These are phyloP conservation scores for Tenebrosternarchus preto DNA, from an alignment of 2,113 vertebrate species.

Conservation along the genomic window DNA sequence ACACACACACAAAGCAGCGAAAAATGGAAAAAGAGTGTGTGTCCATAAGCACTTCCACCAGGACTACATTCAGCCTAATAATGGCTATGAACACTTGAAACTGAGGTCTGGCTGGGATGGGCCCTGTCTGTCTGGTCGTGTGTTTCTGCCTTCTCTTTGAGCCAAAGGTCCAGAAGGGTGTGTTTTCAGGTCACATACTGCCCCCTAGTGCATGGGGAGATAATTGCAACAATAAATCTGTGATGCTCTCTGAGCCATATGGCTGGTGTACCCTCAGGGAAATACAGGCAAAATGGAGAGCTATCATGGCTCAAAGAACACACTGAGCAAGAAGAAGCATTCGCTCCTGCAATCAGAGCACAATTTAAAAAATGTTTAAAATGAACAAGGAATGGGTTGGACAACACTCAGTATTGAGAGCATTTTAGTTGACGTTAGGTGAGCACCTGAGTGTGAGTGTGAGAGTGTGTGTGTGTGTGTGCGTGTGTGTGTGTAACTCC, in stretches of 20 bases:
- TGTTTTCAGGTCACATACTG: conserved; percentile 76
- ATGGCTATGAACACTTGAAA: conserved; percentile 66
- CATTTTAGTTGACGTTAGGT: background rate
- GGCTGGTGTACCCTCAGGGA: conserved; percentile 53
- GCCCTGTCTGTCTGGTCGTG: conserved; percentile 62
- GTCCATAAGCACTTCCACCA: conserved; percentile 43
- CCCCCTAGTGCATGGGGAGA: conserved; percentile 70
- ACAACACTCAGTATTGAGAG: conserved; percentile 7
- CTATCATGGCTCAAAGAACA: conserved; percentile 45
- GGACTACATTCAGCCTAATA: conserved; percentile 47
- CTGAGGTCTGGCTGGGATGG: conserved; percentile 66
- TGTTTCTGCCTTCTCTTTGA: conserved; percentile 49
- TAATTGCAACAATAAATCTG: conserved; percentile 52
- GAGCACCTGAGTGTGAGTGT: background rate
- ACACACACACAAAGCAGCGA: conserved; percentile 37
- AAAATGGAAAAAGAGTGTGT: conserved; percentile 42
- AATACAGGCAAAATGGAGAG: conserved; percentile 52
- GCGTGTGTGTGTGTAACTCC: background rate
- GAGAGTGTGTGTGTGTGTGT: background rate
- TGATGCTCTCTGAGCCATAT: conserved; percentile 35
- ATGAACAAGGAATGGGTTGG: background rate
- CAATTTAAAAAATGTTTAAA: conserved; percentile 40
- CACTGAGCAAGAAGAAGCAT: conserved; percentile 35
- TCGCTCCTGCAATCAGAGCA: conserved; percentile 47
- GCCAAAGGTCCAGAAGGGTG: conserved; percentile 30